These are phyloP conservation scores for Cephus pulcher DNA, from an alignment of 2,888 invertebrate genomes.

Conservation along the genomic window DNA sequence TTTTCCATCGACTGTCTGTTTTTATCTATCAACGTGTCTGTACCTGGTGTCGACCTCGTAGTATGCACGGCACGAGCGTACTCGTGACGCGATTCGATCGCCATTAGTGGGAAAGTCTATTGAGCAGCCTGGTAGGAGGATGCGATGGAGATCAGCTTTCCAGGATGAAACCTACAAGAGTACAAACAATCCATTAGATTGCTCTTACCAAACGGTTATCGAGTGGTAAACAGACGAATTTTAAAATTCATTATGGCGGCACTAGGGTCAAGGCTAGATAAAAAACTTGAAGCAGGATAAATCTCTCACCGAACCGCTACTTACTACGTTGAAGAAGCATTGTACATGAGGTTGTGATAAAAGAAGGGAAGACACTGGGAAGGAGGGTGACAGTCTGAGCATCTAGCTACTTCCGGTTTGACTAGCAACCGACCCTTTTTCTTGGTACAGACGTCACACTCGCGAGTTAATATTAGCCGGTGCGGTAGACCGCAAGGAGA, in stretches of 20 bases:
- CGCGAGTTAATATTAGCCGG: not conserved
- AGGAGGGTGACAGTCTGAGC: not conserved
- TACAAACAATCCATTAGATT: not conserved
- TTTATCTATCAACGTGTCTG: not conserved
- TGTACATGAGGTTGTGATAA: not conserved
- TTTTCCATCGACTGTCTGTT: not conserved
- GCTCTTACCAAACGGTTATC: not conserved
- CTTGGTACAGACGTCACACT: not conserved
- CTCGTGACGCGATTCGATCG: not conserved
- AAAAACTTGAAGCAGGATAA: not conserved
- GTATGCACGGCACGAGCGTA: not conserved
- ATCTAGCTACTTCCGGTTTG: not conserved
- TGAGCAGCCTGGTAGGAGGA: not conserved
- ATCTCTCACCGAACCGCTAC: not conserved
- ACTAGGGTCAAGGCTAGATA: not conserved
- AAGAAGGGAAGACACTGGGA: not conserved
- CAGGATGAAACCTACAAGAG: not conserved
- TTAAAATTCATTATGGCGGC: not conserved
- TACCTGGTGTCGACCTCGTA: not conserved
- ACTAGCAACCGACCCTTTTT: not conserved
- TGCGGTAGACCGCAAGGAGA: not conserved
- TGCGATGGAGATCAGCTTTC: not conserved
- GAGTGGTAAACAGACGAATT: not conserved
- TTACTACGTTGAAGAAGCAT: not conserved
- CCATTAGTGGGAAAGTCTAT: not conserved